Base-by-base conservation (phyloP, 2,113 vertebrate genomes). In the Colistium nudipinnis region DNA sequence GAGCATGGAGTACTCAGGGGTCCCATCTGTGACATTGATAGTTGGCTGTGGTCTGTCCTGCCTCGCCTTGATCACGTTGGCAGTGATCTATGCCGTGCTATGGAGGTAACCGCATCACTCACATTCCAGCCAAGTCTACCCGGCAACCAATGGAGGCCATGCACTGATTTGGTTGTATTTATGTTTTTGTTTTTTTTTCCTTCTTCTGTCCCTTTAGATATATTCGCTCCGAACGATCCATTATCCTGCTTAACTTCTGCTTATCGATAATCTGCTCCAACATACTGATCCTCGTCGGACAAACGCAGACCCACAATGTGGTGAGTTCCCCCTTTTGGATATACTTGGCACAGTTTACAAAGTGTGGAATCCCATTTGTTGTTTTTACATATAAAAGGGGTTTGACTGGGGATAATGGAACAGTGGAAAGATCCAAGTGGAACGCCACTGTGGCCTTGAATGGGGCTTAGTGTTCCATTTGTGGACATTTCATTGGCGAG, bases 221-320 rank as follows among this genome's bases (percentile, higher is more conserved):
- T 78, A 98, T 99, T 81, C 94, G 96, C 78, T 99, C 98, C 69
- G 98, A 99, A 84, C 91, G 98, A 70, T 99, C 97, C 61, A 98
- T 99, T 89, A 99, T 99, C 88, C 89, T 99, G 74, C 98, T 99
- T 87, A 99, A 99, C 94, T 99, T 99, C 94, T 99, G 98, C 92
- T 88, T 99, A 51, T 99, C 98, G 24, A 99, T 99, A 89, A 95
- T 99, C 91, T 99, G 96, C 86, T 99, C 98, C 48, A 99, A 99
- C 84, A 97, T 99, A 78, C 93, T 99, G 86, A 99, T 99, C 78
- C 88, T 99, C 54, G 95, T 99, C 76, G 98, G 98, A 91, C 98
- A 99, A 90, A 99, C 98, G 49, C 98, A 99, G 92, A 98, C 96
- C 6, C 97, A 97, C 79, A 99, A 99, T 88, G 96, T 92, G 95